Evolutionary conservation across 2,888 invertebrate genomes (phyloP), one percentile per base, ranked within the genome.

Genomic region (Amiota communis): DNA sequence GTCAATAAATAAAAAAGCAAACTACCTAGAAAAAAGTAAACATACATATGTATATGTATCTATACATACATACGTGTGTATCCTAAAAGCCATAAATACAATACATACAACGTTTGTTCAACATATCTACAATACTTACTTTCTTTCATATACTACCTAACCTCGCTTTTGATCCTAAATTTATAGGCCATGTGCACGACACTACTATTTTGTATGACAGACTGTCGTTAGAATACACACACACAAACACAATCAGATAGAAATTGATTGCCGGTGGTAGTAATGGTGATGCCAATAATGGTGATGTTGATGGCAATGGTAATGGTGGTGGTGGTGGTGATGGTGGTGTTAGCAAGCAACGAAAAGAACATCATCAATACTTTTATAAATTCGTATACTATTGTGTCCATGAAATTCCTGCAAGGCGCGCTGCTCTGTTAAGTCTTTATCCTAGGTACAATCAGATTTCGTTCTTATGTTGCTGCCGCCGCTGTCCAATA

Each of bases 401-500:
- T 23, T 63, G 51, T 48, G 51, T 63, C 71, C 63, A 51, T 71
- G 15, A 51, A 71, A 65, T 56, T 71, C 51, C 56, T 56, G 71
- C 46, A 15, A 56, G 46, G 46, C 65, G 36, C 17, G 23, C 15
- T 17, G 57, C 10, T n/a, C n/a, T 53, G 10, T 53, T 53, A 53
- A n/a, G 9, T 53, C 12, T 53, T 53, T 53, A 53, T n/a, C n/a
- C n/a, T 53, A 53, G 12, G 13, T 56, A 56, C 47, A 70, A 68
- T 70, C 59, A 20, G 72, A 63, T 69, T 57, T 61, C n/a, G n/a
- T 17, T 67, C 51, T 64, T 65, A 69, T 70, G 72, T 23, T 23
- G 72, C 47, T 70, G 72, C 47, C 48, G 72, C 47, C 48, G 49
- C 71, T 75, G 73, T 67, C 64, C 69, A 71, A 73, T 71, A 75